Conservation (phyloP, 2,113 vertebrate species). For the Butorides virescens region DNA sequence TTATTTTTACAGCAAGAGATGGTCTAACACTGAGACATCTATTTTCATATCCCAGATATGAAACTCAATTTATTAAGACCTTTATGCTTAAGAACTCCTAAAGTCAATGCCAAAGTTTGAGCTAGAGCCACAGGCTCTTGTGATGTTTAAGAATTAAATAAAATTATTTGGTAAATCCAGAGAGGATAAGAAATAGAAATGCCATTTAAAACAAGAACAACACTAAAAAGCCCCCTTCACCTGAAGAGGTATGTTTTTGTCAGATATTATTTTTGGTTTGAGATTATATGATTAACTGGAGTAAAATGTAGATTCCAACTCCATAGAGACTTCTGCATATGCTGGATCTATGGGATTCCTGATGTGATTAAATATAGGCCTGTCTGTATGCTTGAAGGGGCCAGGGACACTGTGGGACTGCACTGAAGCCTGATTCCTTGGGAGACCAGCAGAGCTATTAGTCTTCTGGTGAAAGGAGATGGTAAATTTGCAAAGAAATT, state of each 20-base stretch:
- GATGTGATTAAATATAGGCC: not conserved
- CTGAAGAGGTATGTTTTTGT: not conserved
- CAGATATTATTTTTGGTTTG: not conserved
- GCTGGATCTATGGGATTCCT: not conserved
- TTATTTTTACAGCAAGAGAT: not conserved
- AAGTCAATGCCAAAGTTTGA: not conserved
- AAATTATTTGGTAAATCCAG: not conserved
- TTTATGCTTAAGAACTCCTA: not conserved
- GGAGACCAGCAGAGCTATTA: not conserved
- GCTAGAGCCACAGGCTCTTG: not conserved
- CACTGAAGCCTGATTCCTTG: not conserved
- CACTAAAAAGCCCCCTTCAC: not conserved
- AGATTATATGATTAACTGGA: not conserved
- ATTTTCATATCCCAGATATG: not conserved
- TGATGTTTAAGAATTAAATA: not conserved
- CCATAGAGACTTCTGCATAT: not conserved
- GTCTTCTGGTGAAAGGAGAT: not conserved
- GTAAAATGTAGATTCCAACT: not conserved
- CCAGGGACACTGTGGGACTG: too few relatives aligned
- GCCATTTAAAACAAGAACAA: not conserved
- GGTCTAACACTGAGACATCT: not conserved
- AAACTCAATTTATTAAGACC: not conserved
- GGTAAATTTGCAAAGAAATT: not conserved
- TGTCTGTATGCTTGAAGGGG: not conserved
- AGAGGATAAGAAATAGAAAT: not conserved